Conservation (phyloP, 2,113 vertebrate species). For the Gavia stellata region DNA sequence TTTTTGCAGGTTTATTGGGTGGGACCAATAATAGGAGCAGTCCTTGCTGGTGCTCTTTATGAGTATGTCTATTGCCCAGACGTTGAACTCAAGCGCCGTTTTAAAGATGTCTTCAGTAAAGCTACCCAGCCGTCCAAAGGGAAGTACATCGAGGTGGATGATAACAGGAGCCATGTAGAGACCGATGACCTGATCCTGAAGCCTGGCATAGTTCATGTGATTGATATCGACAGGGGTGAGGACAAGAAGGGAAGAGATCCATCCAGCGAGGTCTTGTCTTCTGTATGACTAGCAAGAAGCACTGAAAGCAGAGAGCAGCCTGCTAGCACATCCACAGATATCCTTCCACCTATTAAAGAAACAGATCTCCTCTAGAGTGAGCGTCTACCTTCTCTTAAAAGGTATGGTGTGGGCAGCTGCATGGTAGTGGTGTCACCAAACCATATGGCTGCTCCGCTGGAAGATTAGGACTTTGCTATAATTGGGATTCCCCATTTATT, state of each 20-base stretch:
- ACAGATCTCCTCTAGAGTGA: slow-evolving; percentile 77
- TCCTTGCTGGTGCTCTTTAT: slow-evolving; percentile 85
- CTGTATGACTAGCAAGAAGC: slow-evolving; percentile 89
- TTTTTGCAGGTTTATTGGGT: slow-evolving; percentile 87
- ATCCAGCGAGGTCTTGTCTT: slow-evolving; percentile 82
- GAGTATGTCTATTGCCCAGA: slow-evolving; percentile 91
- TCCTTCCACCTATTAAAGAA: slow-evolving; percentile 76
- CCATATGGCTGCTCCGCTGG: not conserved
- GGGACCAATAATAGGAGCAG: slow-evolving; percentile 85
- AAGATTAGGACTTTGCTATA: slow-evolving; percentile 3
- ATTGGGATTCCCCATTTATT: slow-evolving; percentile 32
- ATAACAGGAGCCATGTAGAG: slow-evolving; percentile 75
- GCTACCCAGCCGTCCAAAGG: slow-evolving; percentile 75
- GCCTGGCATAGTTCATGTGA: slow-evolving; percentile 73
- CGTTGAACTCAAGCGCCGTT: slow-evolving; percentile 77
- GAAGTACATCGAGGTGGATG: slow-evolving; percentile 85
- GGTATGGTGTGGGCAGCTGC: not conserved
- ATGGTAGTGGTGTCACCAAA: not conserved
- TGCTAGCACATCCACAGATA: slow-evolving; percentile 63
- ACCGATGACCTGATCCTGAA: slow-evolving; percentile 79
- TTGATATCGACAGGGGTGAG: slow-evolving; percentile 74
- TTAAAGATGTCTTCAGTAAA: slow-evolving; percentile 82
- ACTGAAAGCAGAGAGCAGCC: slow-evolving; percentile 82
- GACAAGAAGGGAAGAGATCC: slow-evolving; percentile 84
- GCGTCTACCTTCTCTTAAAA: not conserved